Conservation (phyloP, 2,113 vertebrate genomes). For the Ameiurus melas region DNA sequence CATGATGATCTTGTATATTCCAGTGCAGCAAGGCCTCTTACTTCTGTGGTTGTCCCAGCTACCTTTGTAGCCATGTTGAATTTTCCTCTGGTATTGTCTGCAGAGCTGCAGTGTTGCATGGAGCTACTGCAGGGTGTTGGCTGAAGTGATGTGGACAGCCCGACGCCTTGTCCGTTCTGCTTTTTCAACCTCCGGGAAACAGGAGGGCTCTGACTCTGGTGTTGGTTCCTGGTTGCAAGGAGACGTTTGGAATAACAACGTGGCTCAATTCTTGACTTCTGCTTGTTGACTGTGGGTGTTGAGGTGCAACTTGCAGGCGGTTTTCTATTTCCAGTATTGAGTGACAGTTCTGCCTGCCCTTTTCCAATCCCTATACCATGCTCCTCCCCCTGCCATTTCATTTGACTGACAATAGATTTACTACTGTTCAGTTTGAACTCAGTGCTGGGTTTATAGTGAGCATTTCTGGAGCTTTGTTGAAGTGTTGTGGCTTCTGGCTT, state of each 20-base stretch:
- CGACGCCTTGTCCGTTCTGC: conserved; percentile 42
- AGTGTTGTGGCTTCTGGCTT: conserved; percentile 29
- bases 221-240: conserved; percentile 54
- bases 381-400: conserved; percentile 39
- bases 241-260: conserved; percentile 59
- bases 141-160: conserved; percentile 29
- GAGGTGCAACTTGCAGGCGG: conserved; percentile 60
- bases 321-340: conserved; percentile 71
- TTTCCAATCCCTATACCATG: conserved; percentile 47
- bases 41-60: conserved; percentile 66
- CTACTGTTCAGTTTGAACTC: conserved; percentile 30
- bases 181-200: conserved; percentile 40
- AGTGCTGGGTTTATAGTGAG: conserved; percentile 7
- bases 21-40: conserved; percentile 59
- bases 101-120: conserved; percentile 31
- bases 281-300: conserved; percentile 60
- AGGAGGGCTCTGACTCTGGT: conserved; percentile 43
- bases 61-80: conserved; percentile 63
- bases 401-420: conserved; percentile 19
- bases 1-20: conserved; percentile 70
- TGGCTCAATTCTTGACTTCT: conserved; percentile 53
- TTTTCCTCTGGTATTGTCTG: conserved; percentile 43
- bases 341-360: conserved; percentile 70
- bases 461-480: conserved; percentile 34
- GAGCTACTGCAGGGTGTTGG: conserved; percentile 23